phyloP scores from a whole-genome alignment of 2,888 invertebrate genomes.

The Hyposoter didymator region DNA sequence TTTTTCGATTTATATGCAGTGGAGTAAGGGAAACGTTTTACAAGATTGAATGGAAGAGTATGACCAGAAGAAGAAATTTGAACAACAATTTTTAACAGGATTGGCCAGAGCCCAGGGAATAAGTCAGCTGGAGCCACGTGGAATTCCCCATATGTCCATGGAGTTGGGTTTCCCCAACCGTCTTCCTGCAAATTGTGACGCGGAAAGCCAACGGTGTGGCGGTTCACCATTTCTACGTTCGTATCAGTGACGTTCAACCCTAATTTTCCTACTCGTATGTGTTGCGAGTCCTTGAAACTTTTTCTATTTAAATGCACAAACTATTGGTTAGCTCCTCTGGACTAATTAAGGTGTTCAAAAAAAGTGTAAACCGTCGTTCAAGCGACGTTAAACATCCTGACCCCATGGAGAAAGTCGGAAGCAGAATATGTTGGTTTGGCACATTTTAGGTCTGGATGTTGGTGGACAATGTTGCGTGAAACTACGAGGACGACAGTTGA shows the following conservation, averaged over 20 bases:
- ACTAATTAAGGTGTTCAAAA: neutral
- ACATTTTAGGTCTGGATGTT: constrained; percentile 15
- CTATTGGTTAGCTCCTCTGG: neutral
- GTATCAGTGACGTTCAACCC: neutral
- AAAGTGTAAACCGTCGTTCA: neutral
- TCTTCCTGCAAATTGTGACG: neutral
- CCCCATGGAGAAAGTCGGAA: neutral
- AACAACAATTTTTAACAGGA: neutral
- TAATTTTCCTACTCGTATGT: neutral
- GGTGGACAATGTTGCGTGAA: constrained; percentile 27
- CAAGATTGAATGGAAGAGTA: neutral
- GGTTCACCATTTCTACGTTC: neutral
- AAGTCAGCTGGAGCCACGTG: too few species aligned
- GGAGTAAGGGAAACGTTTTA: neutral
- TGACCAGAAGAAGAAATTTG: neutral
- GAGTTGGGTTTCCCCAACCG: neutral
- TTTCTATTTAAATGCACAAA: neutral
- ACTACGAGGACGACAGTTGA: constrained; percentile 43
- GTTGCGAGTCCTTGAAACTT: neutral
- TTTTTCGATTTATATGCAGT: neutral
- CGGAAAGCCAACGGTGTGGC: neutral
- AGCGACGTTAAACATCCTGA: neutral
- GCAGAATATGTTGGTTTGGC: neutral
- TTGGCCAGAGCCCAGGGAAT: too few species aligned
- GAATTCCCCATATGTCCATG: too few species aligned